phyloP scores from a whole-genome alignment of 2,797 vertebrate species.

The Melanotaenia trifasciata region DNA sequence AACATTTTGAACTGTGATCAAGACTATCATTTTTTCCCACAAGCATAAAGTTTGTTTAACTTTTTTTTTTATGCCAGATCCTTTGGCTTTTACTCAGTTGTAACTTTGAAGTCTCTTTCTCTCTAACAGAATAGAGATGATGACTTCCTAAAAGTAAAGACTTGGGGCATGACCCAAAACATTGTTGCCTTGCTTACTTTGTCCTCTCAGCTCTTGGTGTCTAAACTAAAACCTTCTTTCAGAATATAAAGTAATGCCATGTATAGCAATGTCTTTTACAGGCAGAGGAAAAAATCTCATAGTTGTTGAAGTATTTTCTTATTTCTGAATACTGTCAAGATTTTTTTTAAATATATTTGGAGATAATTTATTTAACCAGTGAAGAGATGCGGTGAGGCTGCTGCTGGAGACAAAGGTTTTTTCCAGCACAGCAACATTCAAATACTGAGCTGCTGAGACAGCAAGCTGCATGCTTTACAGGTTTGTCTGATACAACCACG shows the following conservation, averaged over 20 bases:
- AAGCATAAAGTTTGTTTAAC: background rate
- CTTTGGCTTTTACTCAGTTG: background rate
- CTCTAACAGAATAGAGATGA: background rate
- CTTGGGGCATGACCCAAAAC: background rate
- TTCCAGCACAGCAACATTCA: slow-evolving; percentile 70
- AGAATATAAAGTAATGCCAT: background rate
- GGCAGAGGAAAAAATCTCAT: background rate
- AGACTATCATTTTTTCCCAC: background rate
- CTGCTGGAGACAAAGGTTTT: slow-evolving; percentile 62
- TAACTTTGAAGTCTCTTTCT: slow-evolving; percentile 1
- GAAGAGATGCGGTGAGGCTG: background rate
- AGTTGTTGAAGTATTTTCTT: background rate
- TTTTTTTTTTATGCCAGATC: slow-evolving; percentile 13
- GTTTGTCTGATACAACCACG: slow-evolving; percentile 30
- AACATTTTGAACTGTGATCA: background rate
- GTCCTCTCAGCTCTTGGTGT: background rate
- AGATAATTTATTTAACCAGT: background rate
- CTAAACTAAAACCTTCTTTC: slow-evolving; percentile 3
- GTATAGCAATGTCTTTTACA: background rate
- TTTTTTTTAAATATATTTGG: background rate
- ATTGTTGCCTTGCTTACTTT: background rate
- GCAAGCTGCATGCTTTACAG: slow-evolving; percentile 54
- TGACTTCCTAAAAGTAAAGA: slow-evolving; percentile 6
- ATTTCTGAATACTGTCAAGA: too few species aligned
- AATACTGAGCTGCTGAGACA: slow-evolving; percentile 67